Evolutionary conservation across 1,140 invertebrate genomes (phyloP).

Genomic region (Aphis gossypii): DNA sequence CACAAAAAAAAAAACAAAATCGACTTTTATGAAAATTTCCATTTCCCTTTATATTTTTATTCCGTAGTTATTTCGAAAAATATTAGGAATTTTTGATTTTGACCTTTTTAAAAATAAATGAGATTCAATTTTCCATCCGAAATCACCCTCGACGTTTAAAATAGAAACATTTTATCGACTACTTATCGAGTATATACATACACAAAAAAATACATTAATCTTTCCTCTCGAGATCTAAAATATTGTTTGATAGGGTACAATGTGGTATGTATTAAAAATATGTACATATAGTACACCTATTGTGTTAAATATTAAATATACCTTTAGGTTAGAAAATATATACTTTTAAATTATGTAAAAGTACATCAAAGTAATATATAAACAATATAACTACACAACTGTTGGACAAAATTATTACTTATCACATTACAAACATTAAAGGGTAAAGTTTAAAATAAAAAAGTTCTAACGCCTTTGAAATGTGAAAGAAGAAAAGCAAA

Average conservation of each 20-base stretch:
- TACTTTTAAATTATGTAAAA: neutral
- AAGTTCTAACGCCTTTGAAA: neutral
- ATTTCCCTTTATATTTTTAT: no score
- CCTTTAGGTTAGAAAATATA: neutral
- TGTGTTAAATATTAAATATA: neutral
- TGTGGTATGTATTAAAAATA: neutral
- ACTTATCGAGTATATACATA: no score
- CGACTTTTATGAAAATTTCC: no score
- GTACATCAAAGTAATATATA: neutral
- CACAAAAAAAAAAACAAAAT: no score
- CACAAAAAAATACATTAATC: no score
- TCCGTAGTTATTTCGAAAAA: no score
- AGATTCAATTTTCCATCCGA: no score
- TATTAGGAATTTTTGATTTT: no score
- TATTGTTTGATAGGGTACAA: neutral
- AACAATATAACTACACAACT: neutral
- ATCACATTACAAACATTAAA: neutral
- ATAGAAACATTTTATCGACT: no score
- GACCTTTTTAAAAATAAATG: no score
- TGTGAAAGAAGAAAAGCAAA: neutral
- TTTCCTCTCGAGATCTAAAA: neutral
- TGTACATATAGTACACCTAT: neutral
- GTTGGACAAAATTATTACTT: neutral
- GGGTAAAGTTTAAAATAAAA: neutral
- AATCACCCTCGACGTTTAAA: no score